These are phyloP conservation scores for Zaprionus lineosus DNA, from an alignment of 2,888 invertebrate genomes.

Conservation along the genomic window DNA sequence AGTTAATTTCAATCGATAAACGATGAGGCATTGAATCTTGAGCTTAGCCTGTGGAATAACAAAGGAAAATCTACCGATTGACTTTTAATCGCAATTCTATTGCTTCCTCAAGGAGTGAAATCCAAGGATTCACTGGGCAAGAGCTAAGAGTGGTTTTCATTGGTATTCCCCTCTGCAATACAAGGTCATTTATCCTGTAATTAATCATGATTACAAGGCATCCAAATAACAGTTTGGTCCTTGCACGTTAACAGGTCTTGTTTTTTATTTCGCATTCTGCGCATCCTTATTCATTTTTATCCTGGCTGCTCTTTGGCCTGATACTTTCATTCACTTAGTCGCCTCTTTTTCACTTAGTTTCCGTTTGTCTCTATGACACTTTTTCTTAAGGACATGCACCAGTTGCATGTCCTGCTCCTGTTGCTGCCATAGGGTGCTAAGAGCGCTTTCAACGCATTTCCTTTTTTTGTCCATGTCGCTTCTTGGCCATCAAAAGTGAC, in stretches of 20 bases:
- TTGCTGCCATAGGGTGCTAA: no score
- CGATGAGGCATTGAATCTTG: no score
- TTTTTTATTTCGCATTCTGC: conserved; percentile 15
- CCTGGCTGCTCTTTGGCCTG: conserved; percentile 23
- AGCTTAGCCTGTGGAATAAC: no score
- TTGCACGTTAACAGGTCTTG: conserved; percentile 13
- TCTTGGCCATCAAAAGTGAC: background rate
- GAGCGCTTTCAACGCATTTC: background rate
- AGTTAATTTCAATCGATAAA: no score
- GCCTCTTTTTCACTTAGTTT: conserved; percentile 31
- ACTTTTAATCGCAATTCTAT: no score
- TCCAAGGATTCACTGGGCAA: no score
- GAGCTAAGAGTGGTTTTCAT: background rate
- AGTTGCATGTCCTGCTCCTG: conserved; percentile 4
- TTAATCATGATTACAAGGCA: conserved; percentile 81
- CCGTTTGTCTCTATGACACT: conserved; percentile 7
- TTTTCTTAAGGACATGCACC: conserved; percentile 8
- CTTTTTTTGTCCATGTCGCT: background rate
- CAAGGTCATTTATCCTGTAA: conserved; percentile 81
- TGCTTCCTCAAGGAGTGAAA: no score
- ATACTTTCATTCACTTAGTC: conserved; percentile 39
- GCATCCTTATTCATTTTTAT: conserved; percentile 46
- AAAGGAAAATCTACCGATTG: no score
- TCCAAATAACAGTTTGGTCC: background rate
- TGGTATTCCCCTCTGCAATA: conserved; percentile 39